These are phyloP conservation scores for Spisula solida DNA, from an alignment of 2,888 invertebrate species.

Conservation along the genomic window DNA sequence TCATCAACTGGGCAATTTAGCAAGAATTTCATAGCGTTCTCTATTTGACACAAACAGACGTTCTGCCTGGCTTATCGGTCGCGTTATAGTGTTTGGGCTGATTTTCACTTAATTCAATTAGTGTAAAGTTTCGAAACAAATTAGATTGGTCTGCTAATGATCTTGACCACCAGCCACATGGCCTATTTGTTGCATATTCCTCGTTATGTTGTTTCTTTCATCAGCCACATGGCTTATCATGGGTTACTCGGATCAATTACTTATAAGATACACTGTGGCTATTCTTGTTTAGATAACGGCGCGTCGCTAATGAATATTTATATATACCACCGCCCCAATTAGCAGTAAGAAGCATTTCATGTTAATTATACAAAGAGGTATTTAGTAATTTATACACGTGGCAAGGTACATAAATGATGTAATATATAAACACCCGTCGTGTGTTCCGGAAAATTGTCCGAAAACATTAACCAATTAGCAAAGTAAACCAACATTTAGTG, in stretches of 20 bases:
- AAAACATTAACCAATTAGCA: slow-evolving; percentile 4
- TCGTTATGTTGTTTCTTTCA: slow-evolving; percentile 38
- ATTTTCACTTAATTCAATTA: slow-evolving; percentile 69
- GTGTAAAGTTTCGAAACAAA: slow-evolving; percentile 58
- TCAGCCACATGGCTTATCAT: slow-evolving; percentile 43
- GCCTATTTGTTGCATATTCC: slow-evolving; percentile 35
- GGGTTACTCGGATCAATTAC: slow-evolving; percentile 43
- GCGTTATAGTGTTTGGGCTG: slow-evolving; percentile 32
- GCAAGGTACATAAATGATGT: slow-evolving; percentile 4
- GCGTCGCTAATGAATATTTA: slow-evolving; percentile 34
- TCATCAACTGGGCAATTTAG: slow-evolving; percentile 65
- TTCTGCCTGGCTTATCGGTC: slow-evolving; percentile 42
- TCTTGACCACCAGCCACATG: slow-evolving; percentile 55
- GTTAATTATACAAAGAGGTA: not conserved
- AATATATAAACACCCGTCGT: not conserved
- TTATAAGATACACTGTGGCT: slow-evolving; percentile 32
- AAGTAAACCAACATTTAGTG: not conserved
- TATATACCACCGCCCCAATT: not conserved
- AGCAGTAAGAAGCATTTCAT: not conserved
- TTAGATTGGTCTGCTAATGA: slow-evolving; percentile 53
- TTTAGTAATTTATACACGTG: not conserved
- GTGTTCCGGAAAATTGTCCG: slow-evolving; percentile 21
- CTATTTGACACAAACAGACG: slow-evolving; percentile 44
- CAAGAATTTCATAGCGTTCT: slow-evolving; percentile 48
- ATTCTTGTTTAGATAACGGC: slow-evolving; percentile 29